phyloP scores from a whole-genome alignment of 2,888 invertebrate species.

The Shargacucullia verbasci region DNA sequence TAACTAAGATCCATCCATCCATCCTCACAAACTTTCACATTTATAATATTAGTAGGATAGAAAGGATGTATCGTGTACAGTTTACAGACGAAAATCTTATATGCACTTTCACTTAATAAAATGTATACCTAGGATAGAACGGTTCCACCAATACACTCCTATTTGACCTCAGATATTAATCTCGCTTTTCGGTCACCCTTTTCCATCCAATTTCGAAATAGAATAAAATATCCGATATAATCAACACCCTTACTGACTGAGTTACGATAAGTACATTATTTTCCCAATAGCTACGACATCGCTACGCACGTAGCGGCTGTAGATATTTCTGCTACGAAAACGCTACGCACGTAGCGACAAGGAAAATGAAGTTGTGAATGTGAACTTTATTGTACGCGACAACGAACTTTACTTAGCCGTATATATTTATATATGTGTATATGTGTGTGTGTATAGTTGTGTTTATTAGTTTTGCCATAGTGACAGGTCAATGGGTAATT shows the following conservation, averaged over 20 bases:
- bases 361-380: conserved; percentile 34
- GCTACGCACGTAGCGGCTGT: conserved; percentile 32
- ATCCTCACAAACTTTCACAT: no score
- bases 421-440: no score
- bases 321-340: conserved; percentile 25
- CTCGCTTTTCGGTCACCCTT: not conserved
- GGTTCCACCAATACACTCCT: conserved; percentile 1
- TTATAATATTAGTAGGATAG: no score
- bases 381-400: conserved; percentile 9
- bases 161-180: conserved; percentile 8
- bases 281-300: conserved; percentile 25
- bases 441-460: no score
- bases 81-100: no score
- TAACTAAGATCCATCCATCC: no score
- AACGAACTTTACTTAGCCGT: conserved; percentile 23
- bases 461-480: no score
- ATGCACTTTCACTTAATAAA: no score
- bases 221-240: conserved; percentile 13
- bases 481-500: no score
- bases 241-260: conserved; percentile 4
- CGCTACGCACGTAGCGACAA: conserved; percentile 30
- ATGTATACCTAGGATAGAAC: not conserved
- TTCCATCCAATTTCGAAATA: not conserved
- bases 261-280: conserved; percentile 15
- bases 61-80: no score